Conservation (phyloP, 2,113 vertebrate species). For the Strigops habroptila region DNA sequence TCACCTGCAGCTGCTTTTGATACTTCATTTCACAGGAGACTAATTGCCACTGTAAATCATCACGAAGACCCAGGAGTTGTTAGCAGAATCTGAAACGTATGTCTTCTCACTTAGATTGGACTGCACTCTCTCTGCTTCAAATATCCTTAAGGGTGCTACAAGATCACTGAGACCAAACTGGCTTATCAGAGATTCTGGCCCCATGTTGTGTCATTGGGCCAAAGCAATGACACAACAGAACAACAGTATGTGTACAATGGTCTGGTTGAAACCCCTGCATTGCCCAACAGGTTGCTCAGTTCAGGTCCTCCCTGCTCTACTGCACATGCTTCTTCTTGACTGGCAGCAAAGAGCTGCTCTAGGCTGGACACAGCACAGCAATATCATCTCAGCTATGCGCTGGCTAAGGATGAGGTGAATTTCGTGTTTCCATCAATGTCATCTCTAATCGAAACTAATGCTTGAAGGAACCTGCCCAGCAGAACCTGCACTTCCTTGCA, state of each 20-base stretch:
- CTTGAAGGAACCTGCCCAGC: background rate
- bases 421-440: background rate
- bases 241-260: background rate
- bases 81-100: background rate
- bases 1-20: background rate
- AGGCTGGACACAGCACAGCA: background rate
- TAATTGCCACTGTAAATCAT: background rate
- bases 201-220: background rate
- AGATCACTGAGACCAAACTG: background rate
- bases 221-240: background rate
- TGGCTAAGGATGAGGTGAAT: background rate
- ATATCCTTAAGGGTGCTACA: background rate
- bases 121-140: too few species aligned
- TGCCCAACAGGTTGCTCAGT: background rate
- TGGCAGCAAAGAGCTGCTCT: background rate
- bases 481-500: background rate
- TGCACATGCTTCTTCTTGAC: background rate
- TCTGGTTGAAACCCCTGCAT: background rate
- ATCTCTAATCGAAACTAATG: background rate
- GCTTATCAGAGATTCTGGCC: background rate
- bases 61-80: background rate
- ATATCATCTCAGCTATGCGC: background rate
- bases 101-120: background rate
- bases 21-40: background rate
- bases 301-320: background rate